phyloP scores from a whole-genome alignment of 2,888 invertebrate genomes.

The Myopa testacea region DNA sequence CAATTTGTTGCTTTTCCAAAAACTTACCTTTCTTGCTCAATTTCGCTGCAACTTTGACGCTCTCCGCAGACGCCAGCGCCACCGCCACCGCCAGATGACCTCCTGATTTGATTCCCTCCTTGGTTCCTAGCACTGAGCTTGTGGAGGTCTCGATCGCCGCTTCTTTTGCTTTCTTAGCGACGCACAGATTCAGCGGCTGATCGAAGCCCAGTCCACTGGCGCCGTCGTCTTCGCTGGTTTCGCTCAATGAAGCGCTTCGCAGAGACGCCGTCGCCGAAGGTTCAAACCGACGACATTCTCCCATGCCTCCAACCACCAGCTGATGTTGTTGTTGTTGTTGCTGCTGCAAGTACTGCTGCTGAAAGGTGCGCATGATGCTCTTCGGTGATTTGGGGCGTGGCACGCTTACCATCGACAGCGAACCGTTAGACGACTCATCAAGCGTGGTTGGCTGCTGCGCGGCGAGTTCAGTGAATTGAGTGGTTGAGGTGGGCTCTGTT shows the following conservation, averaged over 20 bases:
- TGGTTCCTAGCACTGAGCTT: conserved; percentile 45
- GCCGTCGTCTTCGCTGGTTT: conserved; percentile 68
- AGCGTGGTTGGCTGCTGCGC: conserved; percentile 19
- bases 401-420: conserved; percentile 33
- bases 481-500: conserved; percentile 14
- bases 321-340: conserved; percentile 53
- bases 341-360: conserved; percentile 61
- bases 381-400: conserved; percentile 63
- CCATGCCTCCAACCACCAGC: background rate
- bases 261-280: conserved; percentile 47
- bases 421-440: conserved; percentile 50
- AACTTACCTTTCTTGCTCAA: conserved; percentile 54
- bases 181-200: conserved; percentile 74
- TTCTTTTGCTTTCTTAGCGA: conserved; percentile 69
- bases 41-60: conserved; percentile 49
- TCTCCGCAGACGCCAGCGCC: background rate
- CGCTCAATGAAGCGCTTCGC: conserved; percentile 64
- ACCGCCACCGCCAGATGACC: background rate
- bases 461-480: conserved; percentile 24
- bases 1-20: background rate
- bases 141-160: conserved; percentile 42
- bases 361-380: conserved; percentile 63
- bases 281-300: conserved; percentile 17
- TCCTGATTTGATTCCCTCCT: conserved; percentile 39
- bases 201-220: conserved; percentile 60